Evolutionary conservation across 2,888 invertebrate genomes (phyloP), one percentile per base, ranked within the genome.

Genomic region (Timandra comae): DNA sequence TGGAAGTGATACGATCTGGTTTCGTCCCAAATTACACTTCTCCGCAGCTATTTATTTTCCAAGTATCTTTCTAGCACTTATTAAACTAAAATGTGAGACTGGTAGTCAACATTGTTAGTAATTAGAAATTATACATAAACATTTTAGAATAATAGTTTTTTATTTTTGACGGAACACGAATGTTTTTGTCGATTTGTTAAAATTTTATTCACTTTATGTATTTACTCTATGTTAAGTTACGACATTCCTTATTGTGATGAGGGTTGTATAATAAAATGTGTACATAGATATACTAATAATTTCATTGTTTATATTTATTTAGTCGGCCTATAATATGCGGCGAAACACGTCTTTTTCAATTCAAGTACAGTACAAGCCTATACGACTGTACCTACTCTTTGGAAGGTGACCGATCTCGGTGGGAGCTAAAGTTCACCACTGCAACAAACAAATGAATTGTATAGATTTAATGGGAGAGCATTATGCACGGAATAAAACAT

Each of bases 11-110:
- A 65, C 65, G 63, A 68, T 56, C 78, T 74, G 81, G 79, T 79
- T 78, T 78, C 79, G 80, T 80, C 81, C 76, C 57, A 60, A 43
- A 70, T 65, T 62, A 64, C 53, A 65, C 65, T 64, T 72, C 56
- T 66, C 65, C 61, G 78, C 81, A 74, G 76, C 77, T 70, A 48
- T 75, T 78, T 70, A 66, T 73, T 80, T 81, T 73, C 65, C 69
- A 69, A 66, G 56, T 65, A 65, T 74, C 70, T 71, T 82, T 80
- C 74, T 84, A 82, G 78, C 77, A 77, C 78, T 77, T 78, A 78
- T 78, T 73, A 70, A 74, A 79, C 81, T 81, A 84, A 82, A 80
- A 84, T 82, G 82, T 85, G 84, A 85, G 85, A 85, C 85, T 85
- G 85, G 84, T 85, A 84, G 84, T 82, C 84, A 67, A 80, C 82